Percentiles rank a stretch among this genome's conserved stretches.
phyloP scores from a whole-genome alignment of 2,888 invertebrate genomes.

The Parnassius smintheus region DNA sequence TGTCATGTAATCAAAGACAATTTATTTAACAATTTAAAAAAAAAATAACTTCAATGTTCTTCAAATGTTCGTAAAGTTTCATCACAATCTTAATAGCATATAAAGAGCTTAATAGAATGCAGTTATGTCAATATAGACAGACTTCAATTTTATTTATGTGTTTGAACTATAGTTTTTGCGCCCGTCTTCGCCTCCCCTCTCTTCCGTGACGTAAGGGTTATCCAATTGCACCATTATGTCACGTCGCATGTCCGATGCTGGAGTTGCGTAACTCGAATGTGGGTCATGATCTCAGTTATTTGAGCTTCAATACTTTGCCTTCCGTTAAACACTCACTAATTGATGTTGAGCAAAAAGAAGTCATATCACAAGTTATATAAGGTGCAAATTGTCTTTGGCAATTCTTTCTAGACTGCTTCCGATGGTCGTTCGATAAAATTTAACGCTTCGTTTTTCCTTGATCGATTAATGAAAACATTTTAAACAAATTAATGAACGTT shows the following conservation, averaged over 20 bases:
- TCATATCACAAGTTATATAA: background rate
- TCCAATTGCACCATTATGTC: constrained; percentile 13
- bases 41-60: too few relatives aligned
- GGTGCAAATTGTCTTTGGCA: background rate
- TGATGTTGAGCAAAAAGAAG: background rate
- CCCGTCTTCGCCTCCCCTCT: background rate
- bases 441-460: background rate
- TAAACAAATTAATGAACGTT: background rate
- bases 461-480: background rate
- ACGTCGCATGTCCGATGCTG: constrained; percentile 12
- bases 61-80: too few relatives aligned
- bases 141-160: too few relatives aligned
- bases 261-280: constrained; percentile 13
- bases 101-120: too few relatives aligned
- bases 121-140: too few relatives aligned
- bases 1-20: too few relatives aligned
- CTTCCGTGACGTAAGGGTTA: constrained; percentile 11
- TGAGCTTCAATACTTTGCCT: constrained; percentile 10
- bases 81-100: too few relatives aligned
- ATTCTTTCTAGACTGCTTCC: background rate
- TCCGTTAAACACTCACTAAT: constrained; percentile 1
- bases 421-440: background rate
- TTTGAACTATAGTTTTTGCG: background rate
- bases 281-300: constrained; percentile 17
- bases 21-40: background rate